Conservation (phyloP, 1,140 invertebrate species). For the Ceratina australensis region DNA sequence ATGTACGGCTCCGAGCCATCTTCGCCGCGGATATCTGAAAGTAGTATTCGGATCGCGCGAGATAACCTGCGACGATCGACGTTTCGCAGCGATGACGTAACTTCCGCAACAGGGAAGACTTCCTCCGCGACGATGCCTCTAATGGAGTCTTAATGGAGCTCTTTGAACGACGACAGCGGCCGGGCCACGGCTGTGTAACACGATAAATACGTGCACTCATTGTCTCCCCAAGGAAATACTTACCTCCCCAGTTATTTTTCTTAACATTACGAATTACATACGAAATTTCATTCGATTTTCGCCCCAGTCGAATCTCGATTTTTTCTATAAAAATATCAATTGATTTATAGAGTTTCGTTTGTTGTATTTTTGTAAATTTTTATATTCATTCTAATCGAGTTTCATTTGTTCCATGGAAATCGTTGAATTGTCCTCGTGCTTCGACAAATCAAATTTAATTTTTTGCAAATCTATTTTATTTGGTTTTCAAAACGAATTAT, state of each 20-base stretch:
- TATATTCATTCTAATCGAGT: too few species aligned
- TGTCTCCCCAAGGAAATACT: neutral
- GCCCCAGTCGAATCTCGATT: too few species aligned
- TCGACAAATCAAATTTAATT: too few species aligned
- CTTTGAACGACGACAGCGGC: slow-evolving; percentile 17
- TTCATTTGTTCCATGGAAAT: too few species aligned
- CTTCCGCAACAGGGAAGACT: slow-evolving; percentile 21
- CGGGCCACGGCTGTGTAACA: neutral
- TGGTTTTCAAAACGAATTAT: too few species aligned
- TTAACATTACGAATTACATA: too few species aligned
- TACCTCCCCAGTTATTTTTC: neutral
- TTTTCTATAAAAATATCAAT: too few species aligned
- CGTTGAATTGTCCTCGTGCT: too few species aligned
- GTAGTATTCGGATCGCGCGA: neutral
- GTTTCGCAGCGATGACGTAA: slow-evolving; percentile 17
- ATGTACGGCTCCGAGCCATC: neutral
- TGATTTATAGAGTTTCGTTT: too few species aligned
- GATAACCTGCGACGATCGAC: slow-evolving; percentile 20
- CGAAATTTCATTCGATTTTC: too few species aligned
- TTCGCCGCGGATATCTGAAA: slow-evolving; percentile 7
- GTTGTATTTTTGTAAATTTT: too few species aligned
- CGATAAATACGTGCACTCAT: slow-evolving; percentile 26
- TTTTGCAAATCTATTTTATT: too few species aligned
- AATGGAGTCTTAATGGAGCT: slow-evolving; percentile 39
- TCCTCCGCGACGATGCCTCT: slow-evolving; percentile 6